Evolutionary conservation across 2,888 invertebrate species (phyloP), one percentile per base, ranked within the genome.

Genomic region (Monochamus alternatus): DNA sequence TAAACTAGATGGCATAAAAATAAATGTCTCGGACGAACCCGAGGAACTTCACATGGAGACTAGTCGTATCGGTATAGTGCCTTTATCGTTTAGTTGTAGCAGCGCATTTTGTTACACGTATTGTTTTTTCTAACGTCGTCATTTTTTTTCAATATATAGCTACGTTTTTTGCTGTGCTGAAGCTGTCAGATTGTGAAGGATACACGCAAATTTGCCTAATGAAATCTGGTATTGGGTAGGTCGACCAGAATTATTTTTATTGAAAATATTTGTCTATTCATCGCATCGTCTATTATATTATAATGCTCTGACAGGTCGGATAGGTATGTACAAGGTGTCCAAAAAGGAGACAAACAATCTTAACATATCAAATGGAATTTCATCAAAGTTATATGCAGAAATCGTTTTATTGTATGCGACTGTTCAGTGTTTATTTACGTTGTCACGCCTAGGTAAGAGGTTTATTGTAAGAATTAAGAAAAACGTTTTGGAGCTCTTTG

Each of bases 1-100:
- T 38, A 43, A 43, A 44, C 30, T 64, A 69, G 64, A 62, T 73
- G 73, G 73, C 69, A 76, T 69, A 76, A 76, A 76, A 73, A 76
- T 76, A 73, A 76, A 73, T 74, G 74, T 51, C 43, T 59, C 74
- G 74, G 66, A 67, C 65, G 73, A 43, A 38, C 55, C 30, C 12
- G 69, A 59, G 51, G 62, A 73, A 73, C 60, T 32, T 60, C 60
- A n/a, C 31, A 60, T 60, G 31, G n/a, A 60, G 60, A 31, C 60
- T 30, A 32, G 60, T n/a, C 31, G 30, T 38, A 38, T 38, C 38
- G 7, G 32, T 60, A 38, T 32, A 60, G n/a, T n/a, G 60, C 32
- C 32, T 60, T 30, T 60, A n/a, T 31, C 60, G 38, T 38, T 31
- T n/a, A 60, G 60, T 38, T 38, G 38, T 38, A 60, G 32, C 12